Evolutionary conservation across 2,113 vertebrate species (phyloP).

Genomic region (Anguilla rostrata): DNA sequence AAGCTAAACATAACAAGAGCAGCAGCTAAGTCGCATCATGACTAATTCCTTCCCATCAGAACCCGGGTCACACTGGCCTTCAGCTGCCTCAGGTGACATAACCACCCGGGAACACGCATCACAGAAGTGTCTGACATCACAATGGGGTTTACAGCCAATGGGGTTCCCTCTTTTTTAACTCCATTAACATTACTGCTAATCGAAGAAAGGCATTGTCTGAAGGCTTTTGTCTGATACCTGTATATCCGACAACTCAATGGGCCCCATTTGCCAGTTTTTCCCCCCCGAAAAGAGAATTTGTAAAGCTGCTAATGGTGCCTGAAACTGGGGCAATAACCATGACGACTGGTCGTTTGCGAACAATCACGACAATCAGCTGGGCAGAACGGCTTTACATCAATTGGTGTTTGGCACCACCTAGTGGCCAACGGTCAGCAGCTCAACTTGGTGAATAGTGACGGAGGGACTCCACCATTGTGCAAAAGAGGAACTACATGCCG

Average conservation of each 20-base stretch:
- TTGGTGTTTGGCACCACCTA: conserved; percentile 24
- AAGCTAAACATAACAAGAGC: background rate
- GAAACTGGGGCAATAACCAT: background rate
- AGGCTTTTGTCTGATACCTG: background rate
- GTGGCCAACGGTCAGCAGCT: background rate
- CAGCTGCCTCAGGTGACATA: background rate
- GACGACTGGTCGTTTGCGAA: background rate
- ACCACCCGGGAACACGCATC: background rate
- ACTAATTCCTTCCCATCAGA: background rate
- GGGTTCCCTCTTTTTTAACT: background rate
- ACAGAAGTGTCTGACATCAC: background rate
- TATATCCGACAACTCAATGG: background rate
- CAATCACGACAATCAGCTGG: background rate
- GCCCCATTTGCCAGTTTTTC: background rate
- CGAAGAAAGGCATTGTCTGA: no score
- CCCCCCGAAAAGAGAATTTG: background rate
- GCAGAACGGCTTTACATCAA: background rate
- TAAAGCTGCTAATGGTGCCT: background rate
- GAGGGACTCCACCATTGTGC: background rate
- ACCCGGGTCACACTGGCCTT: background rate
- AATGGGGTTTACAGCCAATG: background rate
- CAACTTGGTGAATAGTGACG: background rate
- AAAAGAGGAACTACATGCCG: background rate
- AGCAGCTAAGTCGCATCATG: background rate
- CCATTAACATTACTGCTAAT: background rate